Evolutionary conservation across 2,113 vertebrate species (phyloP).

Genomic region (Diadophis punctatus): DNA sequence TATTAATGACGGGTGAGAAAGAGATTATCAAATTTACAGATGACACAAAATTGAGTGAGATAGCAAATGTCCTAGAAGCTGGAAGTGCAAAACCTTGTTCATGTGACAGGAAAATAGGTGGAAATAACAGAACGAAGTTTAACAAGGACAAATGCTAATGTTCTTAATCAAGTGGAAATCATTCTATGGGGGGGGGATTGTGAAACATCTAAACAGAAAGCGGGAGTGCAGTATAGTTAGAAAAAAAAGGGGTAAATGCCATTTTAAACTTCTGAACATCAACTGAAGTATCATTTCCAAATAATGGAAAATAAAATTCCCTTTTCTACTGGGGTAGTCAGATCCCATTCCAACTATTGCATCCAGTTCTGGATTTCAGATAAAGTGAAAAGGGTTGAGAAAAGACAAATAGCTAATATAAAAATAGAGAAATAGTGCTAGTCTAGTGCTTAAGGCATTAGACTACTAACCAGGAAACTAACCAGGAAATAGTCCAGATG

Average conservation of each 20-base stretch:
- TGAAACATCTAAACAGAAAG: neutral
- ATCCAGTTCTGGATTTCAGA: neutral
- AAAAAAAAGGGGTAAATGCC: neutral
- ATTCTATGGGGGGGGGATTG: neutral
- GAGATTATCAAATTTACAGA: neutral
- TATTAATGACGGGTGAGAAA: neutral
- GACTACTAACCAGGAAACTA: neutral
- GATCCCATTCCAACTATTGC: neutral
- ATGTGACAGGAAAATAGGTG: neutral
- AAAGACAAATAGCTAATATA: neutral
- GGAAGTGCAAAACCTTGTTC: neutral
- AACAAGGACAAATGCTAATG: neutral
- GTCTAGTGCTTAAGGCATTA: neutral
- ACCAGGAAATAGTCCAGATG: neutral
- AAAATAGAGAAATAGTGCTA: neutral
- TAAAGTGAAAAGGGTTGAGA: neutral
- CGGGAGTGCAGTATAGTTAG: neutral
- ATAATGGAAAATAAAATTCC: neutral
- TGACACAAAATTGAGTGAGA: neutral
- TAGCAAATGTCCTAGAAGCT: neutral
- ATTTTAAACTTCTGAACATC: neutral
- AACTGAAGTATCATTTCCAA: neutral
- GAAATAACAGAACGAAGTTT: neutral
- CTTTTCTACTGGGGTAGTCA: neutral
- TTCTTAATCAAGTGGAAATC: neutral